A percentile compares a stretch with the other conserved stretches of the same genome.
phyloP scores from a whole-genome alignment of 1,140 invertebrate species.

The Zaprionus gabonicus region DNA sequence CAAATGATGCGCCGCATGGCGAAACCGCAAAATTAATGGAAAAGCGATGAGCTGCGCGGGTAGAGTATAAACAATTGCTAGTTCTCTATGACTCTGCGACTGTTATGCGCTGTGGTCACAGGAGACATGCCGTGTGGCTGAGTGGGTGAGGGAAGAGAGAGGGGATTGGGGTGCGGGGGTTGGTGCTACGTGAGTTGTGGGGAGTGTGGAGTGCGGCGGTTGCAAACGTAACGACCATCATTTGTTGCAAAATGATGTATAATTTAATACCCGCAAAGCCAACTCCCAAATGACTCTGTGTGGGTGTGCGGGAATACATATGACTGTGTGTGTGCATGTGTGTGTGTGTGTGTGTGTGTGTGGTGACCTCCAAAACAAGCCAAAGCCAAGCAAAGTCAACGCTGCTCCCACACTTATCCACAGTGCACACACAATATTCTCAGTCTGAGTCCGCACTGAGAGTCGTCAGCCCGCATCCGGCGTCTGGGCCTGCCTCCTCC shows the following conservation, averaged over 20 bases:
- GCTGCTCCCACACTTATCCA: constrained; percentile 55
- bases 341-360: constrained; percentile 33
- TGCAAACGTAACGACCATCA: constrained; percentile 78
- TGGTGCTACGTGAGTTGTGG: constrained; percentile 12
- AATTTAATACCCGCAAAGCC: constrained; percentile 84
- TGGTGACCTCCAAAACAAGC: constrained; percentile 76
- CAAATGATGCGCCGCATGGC: background rate
- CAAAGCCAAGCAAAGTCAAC: constrained; percentile 75
- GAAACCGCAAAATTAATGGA: constrained; percentile 30
- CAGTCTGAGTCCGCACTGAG: background rate
- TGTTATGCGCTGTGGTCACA: constrained; percentile 30
- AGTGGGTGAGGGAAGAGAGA: background rate
- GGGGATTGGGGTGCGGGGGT: constrained; percentile 5
- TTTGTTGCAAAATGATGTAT: constrained; percentile 84
- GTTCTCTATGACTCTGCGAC: constrained; percentile 18
- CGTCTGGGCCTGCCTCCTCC: constrained; percentile 14
- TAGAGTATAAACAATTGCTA: constrained; percentile 43
- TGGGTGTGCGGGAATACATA: constrained; percentile 7
- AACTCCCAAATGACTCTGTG: constrained; percentile 73
- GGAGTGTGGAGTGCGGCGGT: constrained; percentile 15
- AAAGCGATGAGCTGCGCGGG: constrained; percentile 31
- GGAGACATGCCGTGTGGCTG: constrained; percentile 34
- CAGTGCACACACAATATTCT: constrained; percentile 46
- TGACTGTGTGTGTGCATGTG: constrained; percentile 11
- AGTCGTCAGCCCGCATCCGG: constrained; percentile 42